phyloP scores from a whole-genome alignment of 2,113 vertebrate genomes.

The Rhea pennata region DNA sequence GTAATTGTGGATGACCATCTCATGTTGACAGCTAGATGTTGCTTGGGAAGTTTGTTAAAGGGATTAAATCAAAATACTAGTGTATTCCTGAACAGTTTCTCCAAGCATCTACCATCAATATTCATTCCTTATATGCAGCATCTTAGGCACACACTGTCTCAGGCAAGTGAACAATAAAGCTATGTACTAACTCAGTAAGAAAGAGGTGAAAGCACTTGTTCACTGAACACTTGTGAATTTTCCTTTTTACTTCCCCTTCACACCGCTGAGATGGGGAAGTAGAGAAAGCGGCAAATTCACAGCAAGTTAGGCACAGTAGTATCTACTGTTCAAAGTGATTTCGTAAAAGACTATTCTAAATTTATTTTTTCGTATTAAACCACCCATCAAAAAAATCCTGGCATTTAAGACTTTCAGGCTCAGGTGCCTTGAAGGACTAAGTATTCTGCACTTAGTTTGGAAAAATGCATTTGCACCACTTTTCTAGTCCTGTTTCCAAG shows the following conservation, averaged over 20 bases:
- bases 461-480: background rate
- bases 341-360: background rate
- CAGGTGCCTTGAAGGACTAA: background rate
- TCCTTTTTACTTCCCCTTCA: background rate
- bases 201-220: background rate
- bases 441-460: background rate
- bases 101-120: background rate
- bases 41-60: background rate
- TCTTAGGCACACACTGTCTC: background rate
- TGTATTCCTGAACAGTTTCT: background rate
- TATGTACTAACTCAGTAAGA: background rate
- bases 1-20: background rate
- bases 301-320: background rate
- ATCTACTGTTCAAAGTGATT: background rate
- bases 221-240: background rate
- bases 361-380: background rate
- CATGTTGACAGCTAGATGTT: background rate
- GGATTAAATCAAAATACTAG: background rate
- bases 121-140: background rate
- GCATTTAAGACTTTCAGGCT: background rate
- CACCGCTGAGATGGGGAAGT: background rate
- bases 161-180: background rate
- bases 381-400: background rate
- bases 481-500: background rate
- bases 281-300: background rate